A percentile compares a stretch with the other conserved stretches of the same genome.
Conservation (phyloP, 2,888 invertebrate genomes). For the Hyposoter didymator region DNA sequence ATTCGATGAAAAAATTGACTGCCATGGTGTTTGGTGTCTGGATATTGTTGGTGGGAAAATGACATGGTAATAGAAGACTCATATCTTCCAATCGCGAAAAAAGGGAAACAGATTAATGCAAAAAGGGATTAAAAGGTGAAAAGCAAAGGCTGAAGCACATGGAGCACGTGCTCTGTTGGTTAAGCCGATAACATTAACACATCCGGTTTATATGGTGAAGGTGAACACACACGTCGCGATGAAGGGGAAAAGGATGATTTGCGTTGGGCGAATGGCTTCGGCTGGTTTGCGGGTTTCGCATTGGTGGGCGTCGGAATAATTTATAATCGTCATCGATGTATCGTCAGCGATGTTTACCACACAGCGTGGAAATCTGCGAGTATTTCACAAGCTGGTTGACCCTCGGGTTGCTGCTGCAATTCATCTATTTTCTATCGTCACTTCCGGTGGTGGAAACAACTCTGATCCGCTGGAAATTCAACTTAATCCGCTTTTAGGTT, state of each 20-base stretch:
- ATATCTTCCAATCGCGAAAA: conserved; percentile 35
- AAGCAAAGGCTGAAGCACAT: not conserved
- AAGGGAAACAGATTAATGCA: not conserved
- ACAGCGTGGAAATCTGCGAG: not conserved
- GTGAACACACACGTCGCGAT: not conserved
- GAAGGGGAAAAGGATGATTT: conserved; percentile 36
- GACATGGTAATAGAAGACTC: conserved; percentile 23
- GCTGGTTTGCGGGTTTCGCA: conserved; percentile 36
- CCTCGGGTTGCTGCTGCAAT: conserved; percentile 2
- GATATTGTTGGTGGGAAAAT: not conserved
- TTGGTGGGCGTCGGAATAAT: conserved; percentile 51
- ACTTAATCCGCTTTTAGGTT: conserved; percentile 17
- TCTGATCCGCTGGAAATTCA: not conserved
- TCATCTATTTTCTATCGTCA: conserved; percentile 26
- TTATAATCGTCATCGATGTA: conserved; percentile 58
- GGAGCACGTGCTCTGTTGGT: conserved; percentile 8
- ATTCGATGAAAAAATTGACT: too few relatives aligned
- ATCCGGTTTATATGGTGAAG: conserved; percentile 36
- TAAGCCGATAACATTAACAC: conserved; percentile 58
- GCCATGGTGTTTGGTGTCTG: not conserved
- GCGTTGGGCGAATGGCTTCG: conserved; percentile 22
- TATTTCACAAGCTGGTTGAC: conserved; percentile 19
- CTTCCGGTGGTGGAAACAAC: conserved; percentile 8
- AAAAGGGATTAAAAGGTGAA: not conserved
- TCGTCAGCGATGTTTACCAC: conserved; percentile 8